Evolutionary conservation across 2,888 invertebrate species (phyloP).

Genomic region (Carterocephalus palaemon): DNA sequence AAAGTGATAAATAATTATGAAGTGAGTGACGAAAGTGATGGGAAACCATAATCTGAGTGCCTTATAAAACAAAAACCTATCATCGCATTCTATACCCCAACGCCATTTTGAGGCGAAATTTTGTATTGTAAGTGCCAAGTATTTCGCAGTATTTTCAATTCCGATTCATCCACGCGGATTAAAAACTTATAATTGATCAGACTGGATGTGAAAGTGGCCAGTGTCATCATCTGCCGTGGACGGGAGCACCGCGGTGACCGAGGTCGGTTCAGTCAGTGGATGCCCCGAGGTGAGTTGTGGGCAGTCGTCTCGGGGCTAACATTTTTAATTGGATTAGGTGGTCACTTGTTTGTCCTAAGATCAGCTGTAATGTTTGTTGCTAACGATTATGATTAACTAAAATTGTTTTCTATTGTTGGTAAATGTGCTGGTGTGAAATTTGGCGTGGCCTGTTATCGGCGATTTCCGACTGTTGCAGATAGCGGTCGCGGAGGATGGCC

Average conservation of each 20-base stretch:
- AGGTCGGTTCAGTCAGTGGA: constrained; percentile 51
- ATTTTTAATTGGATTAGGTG: constrained; percentile 63
- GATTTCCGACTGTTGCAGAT: constrained; percentile 76
- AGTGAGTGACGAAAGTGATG: constrained; percentile 61
- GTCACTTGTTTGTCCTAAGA: constrained; percentile 4
- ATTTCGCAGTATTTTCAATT: constrained; percentile 74
- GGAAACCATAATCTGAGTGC: constrained; percentile 58
- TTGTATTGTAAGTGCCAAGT: constrained; percentile 80
- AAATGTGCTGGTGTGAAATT: constrained; percentile 22
- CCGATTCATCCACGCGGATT: constrained; percentile 46
- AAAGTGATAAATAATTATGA: constrained; percentile 54
- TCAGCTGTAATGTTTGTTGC: constrained; percentile 28
- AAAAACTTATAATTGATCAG: constrained; percentile 43
- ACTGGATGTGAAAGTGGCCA: constrained; percentile 45
- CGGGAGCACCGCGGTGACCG: constrained; percentile 42
- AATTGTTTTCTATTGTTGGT: constrained; percentile 11
- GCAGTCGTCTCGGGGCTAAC: constrained; percentile 56
- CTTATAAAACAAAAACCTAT: constrained; percentile 77
- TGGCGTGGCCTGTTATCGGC: constrained; percentile 62
- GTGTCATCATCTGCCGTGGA: constrained; percentile 38
- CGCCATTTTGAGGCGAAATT: constrained; percentile 81
- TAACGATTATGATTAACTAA: background rate
- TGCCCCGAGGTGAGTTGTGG: constrained; percentile 65
- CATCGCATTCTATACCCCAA: constrained; percentile 78
- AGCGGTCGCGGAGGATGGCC: constrained; percentile 74